These are phyloP conservation scores for Osedax fenrisi DNA, from an alignment of 2,888 invertebrate genomes.

Conservation along the genomic window DNA sequence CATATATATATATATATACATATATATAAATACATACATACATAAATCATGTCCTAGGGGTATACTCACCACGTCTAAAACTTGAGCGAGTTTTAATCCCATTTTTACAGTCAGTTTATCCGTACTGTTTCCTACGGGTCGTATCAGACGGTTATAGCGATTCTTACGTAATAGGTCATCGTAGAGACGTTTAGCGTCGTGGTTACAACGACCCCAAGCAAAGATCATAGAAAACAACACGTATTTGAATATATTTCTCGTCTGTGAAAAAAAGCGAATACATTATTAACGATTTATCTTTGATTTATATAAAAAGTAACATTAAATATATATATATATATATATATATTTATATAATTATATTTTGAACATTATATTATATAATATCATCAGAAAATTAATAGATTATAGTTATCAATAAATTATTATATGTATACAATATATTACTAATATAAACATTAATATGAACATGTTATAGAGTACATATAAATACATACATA, in stretches of 20 bases:
- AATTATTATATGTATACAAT: too few relatives aligned
- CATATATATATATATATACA: background rate
- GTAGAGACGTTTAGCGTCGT: slow-evolving; percentile 7
- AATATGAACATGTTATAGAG: too few relatives aligned
- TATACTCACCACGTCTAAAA: slow-evolving; percentile 3
- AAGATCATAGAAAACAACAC: background rate
- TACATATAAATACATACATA: background rate
- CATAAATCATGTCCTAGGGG: background rate
- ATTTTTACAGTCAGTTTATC: slow-evolving; percentile 17
- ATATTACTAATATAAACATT: too few relatives aligned
- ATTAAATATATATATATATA: background rate
- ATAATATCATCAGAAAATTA: too few relatives aligned
- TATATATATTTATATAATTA: background rate
- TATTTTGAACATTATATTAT: too few relatives aligned
- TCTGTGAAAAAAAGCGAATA: too few relatives aligned
- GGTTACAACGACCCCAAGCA: background rate
- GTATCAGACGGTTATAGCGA: slow-evolving; percentile 6
- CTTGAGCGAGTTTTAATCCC: slow-evolving; percentile 10
- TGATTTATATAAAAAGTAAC: background rate
- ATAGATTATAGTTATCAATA: too few relatives aligned
- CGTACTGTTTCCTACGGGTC: slow-evolving; percentile 10
- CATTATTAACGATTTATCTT: background rate
- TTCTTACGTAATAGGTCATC: slow-evolving; percentile 15
- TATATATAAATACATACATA: background rate
- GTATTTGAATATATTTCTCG: too few relatives aligned